Conservation (phyloP, 2,888 invertebrate species). For the Drosophila leonis region DNA sequence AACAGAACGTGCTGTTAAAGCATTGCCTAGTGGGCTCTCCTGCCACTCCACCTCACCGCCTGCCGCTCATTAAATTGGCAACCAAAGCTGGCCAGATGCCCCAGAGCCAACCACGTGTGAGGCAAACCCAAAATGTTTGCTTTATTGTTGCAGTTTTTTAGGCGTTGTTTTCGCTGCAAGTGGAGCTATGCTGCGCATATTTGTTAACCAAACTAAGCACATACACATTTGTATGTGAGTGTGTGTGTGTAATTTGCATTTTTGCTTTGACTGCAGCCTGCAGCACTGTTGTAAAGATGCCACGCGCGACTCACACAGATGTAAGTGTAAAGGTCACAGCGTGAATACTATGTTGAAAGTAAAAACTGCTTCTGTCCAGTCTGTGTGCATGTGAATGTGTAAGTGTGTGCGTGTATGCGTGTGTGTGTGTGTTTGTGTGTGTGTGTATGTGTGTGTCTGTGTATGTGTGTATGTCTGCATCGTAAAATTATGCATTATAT, state of each 20-base stretch:
- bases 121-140: slow-evolving; percentile 51
- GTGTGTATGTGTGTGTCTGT: not conserved
- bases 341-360: slow-evolving; percentile 27
- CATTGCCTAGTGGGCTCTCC: slow-evolving; percentile 15
- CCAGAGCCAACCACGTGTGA: slow-evolving; percentile 66
- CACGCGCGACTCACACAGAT: slow-evolving; percentile 6
- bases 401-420: not conserved
- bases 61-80: slow-evolving; percentile 34
- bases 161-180: slow-evolving; percentile 13
- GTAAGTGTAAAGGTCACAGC: slow-evolving; percentile 43
- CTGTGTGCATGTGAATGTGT: not conserved
- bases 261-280: slow-evolving; percentile 36
- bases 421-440: not conserved
- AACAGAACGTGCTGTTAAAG: slow-evolving; percentile 50
- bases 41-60: not conserved
- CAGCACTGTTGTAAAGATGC: slow-evolving; percentile 24
- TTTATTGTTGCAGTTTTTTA: slow-evolving; percentile 48
- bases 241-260: slow-evolving; percentile 52
- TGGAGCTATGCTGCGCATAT: slow-evolving; percentile 34
- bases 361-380: slow-evolving; percentile 13
- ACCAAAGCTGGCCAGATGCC: slow-evolving; percentile 62
- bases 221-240: too few species aligned
- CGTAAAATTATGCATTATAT: slow-evolving; percentile 17
- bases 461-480: not conserved
- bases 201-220: slow-evolving; percentile 35